A percentile compares a stretch with the other conserved stretches of the same genome.
Evolutionary conservation across 2,797 vertebrate genomes (phyloP).

Genomic region (Scolopax rusticola): DNA sequence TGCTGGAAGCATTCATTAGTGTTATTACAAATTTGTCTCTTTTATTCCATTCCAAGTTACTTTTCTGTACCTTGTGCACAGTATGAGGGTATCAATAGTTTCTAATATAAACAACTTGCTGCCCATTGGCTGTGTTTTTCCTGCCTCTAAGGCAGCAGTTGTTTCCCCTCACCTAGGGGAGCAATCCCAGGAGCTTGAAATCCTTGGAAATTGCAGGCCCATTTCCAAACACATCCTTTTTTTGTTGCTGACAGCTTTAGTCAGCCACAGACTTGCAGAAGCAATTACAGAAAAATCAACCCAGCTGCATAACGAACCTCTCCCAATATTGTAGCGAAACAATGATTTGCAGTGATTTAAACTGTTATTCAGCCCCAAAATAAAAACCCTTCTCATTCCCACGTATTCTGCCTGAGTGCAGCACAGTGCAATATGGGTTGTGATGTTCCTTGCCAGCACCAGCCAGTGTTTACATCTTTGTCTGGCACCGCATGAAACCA

Average conservation of each 20-base stretch:
- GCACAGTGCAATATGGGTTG: background rate
- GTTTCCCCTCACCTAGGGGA: conserved; percentile 28
- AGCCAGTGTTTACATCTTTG: background rate
- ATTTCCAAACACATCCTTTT: background rate
- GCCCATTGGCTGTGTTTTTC: background rate
- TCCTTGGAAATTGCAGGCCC: background rate
- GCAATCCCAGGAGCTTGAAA: background rate
- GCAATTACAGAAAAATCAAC: background rate
- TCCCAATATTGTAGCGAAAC: background rate
- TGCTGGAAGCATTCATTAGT: background rate
- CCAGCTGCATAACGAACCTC: background rate
- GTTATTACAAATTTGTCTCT: background rate
- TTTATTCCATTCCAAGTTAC: conserved; percentile 32
- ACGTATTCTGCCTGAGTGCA: background rate
- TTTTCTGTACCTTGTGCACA: conserved; percentile 1
- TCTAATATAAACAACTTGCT: background rate
- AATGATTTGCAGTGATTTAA: background rate
- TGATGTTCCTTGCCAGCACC: background rate
- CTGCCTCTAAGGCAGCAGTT: conserved; percentile 38
- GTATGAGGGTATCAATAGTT: conserved; percentile 14
- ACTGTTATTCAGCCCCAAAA: background rate
- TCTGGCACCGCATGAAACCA: conserved; percentile 11
- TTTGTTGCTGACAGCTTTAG: background rate
- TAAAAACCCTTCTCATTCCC: background rate
- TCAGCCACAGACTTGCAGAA: background rate